A percentile compares a stretch with the other conserved stretches of the same genome.
Evolutionary conservation across 2,797 vertebrate species (phyloP).

Genomic region (Emydoidea blandingii): DNA sequence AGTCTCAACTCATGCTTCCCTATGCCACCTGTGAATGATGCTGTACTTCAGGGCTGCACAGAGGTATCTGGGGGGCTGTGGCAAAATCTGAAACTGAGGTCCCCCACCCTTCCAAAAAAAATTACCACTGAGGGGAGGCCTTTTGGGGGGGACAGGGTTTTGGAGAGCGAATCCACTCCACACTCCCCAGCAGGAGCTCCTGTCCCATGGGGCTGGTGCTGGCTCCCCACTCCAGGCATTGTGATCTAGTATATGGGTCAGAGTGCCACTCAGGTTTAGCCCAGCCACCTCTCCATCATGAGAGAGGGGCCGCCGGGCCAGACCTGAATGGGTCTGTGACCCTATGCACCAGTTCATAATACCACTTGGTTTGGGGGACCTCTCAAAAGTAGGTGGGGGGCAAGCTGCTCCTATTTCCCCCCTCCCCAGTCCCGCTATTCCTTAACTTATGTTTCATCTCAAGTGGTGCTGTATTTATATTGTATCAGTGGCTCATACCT

Average conservation of each 20-base stretch:
- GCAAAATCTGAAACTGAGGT: not conserved
- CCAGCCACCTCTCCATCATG: too few relatives aligned
- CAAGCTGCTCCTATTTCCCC: not conserved
- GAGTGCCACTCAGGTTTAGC: not conserved
- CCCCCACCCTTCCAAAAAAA: not conserved
- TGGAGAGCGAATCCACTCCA: not conserved
- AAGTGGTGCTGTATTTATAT: not conserved
- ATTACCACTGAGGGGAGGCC: not conserved
- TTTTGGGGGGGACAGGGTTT: not conserved
- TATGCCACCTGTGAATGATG: not conserved
- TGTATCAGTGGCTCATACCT: not conserved
- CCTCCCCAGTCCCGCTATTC: not conserved
- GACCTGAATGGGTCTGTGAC: not conserved
- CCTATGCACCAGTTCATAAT: not conserved
- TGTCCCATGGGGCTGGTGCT: not conserved
- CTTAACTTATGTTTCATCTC: not conserved
- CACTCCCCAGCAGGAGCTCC: not conserved
- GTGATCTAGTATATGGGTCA: not conserved
- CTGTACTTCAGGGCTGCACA: not conserved
- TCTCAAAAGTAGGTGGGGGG: not conserved
- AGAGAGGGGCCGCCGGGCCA: not conserved
- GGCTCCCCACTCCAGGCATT: not conserved
- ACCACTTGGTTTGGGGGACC: not conserved
- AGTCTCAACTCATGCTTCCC: not conserved
- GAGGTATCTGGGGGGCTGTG: not conserved